Evolutionary conservation across 2,797 vertebrate species (phyloP), one percentile per base, ranked within the genome.

Genomic region (Epinephelus awoara): DNA sequence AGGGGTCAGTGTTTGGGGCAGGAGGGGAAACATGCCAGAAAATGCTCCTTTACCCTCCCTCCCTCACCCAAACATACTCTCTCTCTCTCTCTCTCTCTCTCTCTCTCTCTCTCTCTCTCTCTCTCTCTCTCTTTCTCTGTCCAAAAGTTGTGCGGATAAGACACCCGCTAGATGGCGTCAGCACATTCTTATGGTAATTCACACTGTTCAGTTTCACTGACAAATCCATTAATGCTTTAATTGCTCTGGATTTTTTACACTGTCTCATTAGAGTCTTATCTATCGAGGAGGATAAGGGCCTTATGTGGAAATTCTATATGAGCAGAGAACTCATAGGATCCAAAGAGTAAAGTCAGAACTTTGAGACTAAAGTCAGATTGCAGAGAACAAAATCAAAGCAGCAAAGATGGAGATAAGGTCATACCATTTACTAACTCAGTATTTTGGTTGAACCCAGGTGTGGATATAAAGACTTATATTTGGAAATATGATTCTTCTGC

Each of bases 161-260:
- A 64, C 72, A 18, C 29, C 91, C 93, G 51, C 92, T 93, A 95
- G 94, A 94, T 94, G 93, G 93, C 91, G 86, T 80, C 73, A 80
- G 61, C 88, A 82, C 80, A 91, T 66, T 18, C 77, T 70, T 25
- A 73, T 81, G 80, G 69, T 73, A 73, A 79, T 64, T 77, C 73
- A 67, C 71, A 17, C 51, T 57, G 64, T 55, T 63, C 61, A 66
- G 50, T 79, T 73, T 79, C 80, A 78, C 83, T 81, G 85, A 86
- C 86, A 79, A 90, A 91, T 79, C 83, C 90, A 89, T 92, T 90
- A 84, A 80, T 21, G 78, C 75, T 80, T 72, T 83, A 86, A 89
- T 87, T 86, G 82, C 75, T 78, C 42, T 66, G 74, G 75, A 80
- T 71, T 88, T 84, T 84, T 79, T 76, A 91, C 74, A 80, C 62